Base-by-base conservation (phyloP, 2,888 invertebrate species). In the Nymphalis polychloros region DNA sequence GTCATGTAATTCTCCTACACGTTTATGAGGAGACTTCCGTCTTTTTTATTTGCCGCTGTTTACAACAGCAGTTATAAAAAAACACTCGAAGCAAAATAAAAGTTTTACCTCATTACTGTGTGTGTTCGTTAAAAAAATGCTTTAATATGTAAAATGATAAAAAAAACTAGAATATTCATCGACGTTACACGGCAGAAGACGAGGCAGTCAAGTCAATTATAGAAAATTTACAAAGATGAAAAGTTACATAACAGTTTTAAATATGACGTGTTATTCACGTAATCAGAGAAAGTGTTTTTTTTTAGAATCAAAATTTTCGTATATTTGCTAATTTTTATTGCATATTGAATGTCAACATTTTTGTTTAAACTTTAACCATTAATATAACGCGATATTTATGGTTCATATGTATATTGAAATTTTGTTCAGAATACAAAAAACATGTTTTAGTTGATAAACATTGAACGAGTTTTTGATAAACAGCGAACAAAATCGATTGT, bases 1-100 rank as follows among this genome's bases (percentile, higher is more conserved):
- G 87, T 75, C 83, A 77, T 72, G 77, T 77, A 79, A 75, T 80
- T 82, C 81, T 78, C 76, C 74, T 75, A 79, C 79, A 78, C 80
- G 79, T 74, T 79, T 79, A 78, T 79, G 76, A 64, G 67, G 52
- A 74, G 69, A 74, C 79, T 80, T 83, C 80, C 81, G 79, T 65
- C 63, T 75, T 78, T 78, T 79, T 76, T n/a, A 55, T 55, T 73
- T 64, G 53, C 52, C 50, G 61, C 23, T 50, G 57, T 62, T 60
- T 57, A 50, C 19, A 60, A 50, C 59, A 67, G 16, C 65, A 48
- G 1, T 48, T n/a, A 27, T 46, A 46, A 59, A 48, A 47, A 55
- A 27, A 7, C 17, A 53, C 53, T 53, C 27, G 17, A 31, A 31
- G 17, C 17, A 8, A 31, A 55, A 17, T 27, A 55, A 55, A 55